phyloP scores from a whole-genome alignment of 2,113 vertebrate genomes.

The Rhipidura dahli region DNA sequence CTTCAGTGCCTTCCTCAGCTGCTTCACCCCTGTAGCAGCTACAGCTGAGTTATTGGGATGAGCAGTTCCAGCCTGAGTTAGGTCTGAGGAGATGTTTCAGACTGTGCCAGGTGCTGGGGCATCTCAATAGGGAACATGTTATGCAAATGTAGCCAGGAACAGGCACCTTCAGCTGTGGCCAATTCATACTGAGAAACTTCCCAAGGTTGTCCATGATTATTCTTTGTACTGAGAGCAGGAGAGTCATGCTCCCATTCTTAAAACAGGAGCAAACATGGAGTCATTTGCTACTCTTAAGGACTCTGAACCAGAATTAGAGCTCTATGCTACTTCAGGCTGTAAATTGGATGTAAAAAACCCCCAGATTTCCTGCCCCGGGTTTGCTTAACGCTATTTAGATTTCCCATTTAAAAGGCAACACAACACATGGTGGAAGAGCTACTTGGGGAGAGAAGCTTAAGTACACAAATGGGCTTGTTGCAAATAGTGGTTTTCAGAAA shows the following conservation, averaged over 20 bases:
- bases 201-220: neutral
- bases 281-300: neutral
- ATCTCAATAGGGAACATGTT: neutral
- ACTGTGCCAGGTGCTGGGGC: neutral
- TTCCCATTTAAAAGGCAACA: neutral
- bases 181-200: neutral
- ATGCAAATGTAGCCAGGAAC: neutral
- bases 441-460: neutral
- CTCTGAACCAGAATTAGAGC: neutral
- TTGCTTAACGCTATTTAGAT: neutral
- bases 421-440: neutral
- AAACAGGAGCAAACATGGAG: neutral
- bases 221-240: neutral
- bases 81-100: neutral
- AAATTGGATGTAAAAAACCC: neutral
- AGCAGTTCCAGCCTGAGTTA: neutral
- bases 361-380: neutral
- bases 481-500: neutral
- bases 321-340: neutral
- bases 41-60: rapidly evolving
- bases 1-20: neutral
- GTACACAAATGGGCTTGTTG: neutral
- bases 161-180: neutral
- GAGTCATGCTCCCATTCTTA: neutral
- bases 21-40: neutral